These are phyloP conservation scores for Axinella damicornis DNA, from an alignment of 37 sponge, comb jelly and placozoan species.

Conservation along the genomic window DNA sequence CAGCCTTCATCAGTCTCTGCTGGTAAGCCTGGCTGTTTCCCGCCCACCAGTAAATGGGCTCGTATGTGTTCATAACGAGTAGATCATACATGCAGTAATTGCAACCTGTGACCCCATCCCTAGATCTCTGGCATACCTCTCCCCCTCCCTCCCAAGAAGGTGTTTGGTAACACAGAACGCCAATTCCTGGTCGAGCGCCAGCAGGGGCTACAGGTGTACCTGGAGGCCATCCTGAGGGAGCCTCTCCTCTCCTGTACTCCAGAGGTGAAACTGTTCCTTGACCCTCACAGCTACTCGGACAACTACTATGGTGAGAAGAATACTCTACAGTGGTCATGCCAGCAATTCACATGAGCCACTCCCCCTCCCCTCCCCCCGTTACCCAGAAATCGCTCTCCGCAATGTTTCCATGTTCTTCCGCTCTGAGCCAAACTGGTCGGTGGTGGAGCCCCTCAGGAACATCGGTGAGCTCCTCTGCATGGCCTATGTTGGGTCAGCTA, in stretches of 20 bases:
- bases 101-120: not conserved
- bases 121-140: slow-evolving; percentile 66
- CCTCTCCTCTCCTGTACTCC: slow-evolving; percentile 53
- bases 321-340: no score
- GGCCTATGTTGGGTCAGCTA: not conserved
- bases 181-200: slow-evolving; percentile 70
- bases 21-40: no score
- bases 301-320: slow-evolving; percentile 75
- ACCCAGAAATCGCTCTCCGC: slow-evolving; percentile 70
- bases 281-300: slow-evolving; percentile 68
- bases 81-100: no score
- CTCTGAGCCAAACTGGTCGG: slow-evolving; percentile 70
- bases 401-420: slow-evolving; percentile 94
- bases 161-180: slow-evolving; percentile 74
- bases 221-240: slow-evolving; percentile 46
- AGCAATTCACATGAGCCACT: no score
- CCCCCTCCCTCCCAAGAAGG: slow-evolving; percentile 86
- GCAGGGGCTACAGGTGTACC: slow-evolving; percentile 60
- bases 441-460: slow-evolving; percentile 62
- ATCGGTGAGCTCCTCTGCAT: slow-evolving; percentile 50
- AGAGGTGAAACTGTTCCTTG: slow-evolving; percentile 70
- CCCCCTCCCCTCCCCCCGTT: no score
- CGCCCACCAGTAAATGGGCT: no score
- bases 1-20: slow-evolving; percentile 45
- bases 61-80: no score